phyloP scores from a whole-genome alignment of 2,888 invertebrate genomes.

The Cephus runcator region DNA sequence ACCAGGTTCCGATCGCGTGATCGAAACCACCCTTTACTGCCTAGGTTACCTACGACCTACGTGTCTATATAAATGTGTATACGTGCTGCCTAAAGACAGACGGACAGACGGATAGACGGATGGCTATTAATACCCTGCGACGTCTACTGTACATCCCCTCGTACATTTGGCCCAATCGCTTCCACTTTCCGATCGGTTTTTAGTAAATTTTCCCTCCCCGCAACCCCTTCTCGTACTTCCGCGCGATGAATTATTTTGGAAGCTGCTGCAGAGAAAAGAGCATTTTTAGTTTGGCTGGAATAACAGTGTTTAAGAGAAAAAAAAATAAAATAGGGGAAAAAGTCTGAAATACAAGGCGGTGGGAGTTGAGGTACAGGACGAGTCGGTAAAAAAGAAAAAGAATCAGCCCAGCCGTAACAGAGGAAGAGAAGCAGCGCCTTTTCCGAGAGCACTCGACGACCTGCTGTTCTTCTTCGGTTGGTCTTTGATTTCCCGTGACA shows the following conservation, averaged over 20 bases:
- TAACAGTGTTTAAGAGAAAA: no score
- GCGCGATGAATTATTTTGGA: neutral
- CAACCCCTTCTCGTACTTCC: neutral
- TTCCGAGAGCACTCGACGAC: constrained; percentile 11
- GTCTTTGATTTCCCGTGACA: constrained; percentile 49
- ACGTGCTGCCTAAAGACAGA: constrained; percentile 13
- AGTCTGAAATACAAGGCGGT: constrained; percentile 8
- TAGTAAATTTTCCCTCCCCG: neutral
- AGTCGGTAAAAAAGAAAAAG: neutral
- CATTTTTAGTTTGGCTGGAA: no score
- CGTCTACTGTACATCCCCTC: constrained; percentile 6
- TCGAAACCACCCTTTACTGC: constrained; percentile 47
- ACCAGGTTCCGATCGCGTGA: constrained; percentile 57
- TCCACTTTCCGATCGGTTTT: neutral
- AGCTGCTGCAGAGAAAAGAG: no score
- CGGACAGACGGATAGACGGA: constrained; percentile 23
- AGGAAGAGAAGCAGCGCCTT: constrained; percentile 28
- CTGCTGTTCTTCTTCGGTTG: constrained; percentile 34
- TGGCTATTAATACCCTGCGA: constrained; percentile 28
- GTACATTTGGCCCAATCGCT: neutral
- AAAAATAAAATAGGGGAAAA: no score
- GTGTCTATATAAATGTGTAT: neutral
- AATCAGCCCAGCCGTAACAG: neutral
- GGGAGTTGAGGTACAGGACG: neutral
- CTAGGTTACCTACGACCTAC: constrained; percentile 23